These are phyloP conservation scores for Istiophorus platypterus DNA, from an alignment of 2,113 vertebrate genomes.

Conservation along the genomic window DNA sequence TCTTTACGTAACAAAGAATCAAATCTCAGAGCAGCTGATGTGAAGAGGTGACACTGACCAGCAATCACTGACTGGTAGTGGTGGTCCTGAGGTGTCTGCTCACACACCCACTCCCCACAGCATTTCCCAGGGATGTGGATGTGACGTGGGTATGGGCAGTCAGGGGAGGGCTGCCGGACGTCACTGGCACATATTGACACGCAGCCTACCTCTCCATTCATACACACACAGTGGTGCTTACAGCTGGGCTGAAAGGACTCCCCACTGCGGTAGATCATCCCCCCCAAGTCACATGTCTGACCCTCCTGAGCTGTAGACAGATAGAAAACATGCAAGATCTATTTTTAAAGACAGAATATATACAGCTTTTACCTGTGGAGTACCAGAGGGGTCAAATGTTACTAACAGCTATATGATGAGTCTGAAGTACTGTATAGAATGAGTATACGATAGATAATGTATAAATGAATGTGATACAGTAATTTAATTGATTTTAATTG, in stretches of 20 bases:
- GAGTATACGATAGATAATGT: too few species aligned
- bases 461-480: too few species aligned
- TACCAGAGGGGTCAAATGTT: too few species aligned
- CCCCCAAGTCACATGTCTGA: slow-evolving; percentile 82
- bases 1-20: not conserved
- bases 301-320: slow-evolving; percentile 81
- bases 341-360: not conserved
- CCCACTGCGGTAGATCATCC: slow-evolving; percentile 84
- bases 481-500: too few species aligned
- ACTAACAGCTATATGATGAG: too few species aligned
- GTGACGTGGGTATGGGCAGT: slow-evolving; percentile 81
- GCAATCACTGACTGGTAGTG: slow-evolving; percentile 72
- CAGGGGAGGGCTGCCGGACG: slow-evolving; percentile 76
- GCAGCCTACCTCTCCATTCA: slow-evolving; percentile 87
- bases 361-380: too few species aligned
- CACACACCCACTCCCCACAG: slow-evolving; percentile 88
- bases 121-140: slow-evolving; percentile 80
- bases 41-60: slow-evolving; percentile 52
- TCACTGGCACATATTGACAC: slow-evolving; percentile 77
- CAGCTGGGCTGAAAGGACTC: slow-evolving; percentile 88
- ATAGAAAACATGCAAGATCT: not conserved
- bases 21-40: not conserved
- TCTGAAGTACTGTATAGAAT: too few species aligned
- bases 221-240: slow-evolving; percentile 87
- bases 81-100: slow-evolving; percentile 57